Evolutionary conservation across 2,888 invertebrate genomes (phyloP).

Genomic region (Limnephilus auricula): DNA sequence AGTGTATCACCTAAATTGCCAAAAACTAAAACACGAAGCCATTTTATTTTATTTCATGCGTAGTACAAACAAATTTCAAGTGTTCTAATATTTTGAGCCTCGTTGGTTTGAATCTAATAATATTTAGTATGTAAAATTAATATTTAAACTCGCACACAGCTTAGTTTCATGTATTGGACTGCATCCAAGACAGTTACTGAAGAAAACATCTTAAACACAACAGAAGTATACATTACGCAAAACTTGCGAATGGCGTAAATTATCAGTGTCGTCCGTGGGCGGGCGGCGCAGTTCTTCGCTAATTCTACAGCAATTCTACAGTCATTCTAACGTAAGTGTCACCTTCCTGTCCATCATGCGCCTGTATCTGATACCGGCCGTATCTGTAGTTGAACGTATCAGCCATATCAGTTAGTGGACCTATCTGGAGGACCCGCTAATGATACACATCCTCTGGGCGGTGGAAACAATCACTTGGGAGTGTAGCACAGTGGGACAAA

Average conservation of each 20-base stretch:
- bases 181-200: not conserved
- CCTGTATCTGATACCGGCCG: conserved; percentile 9
- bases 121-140: too few relatives aligned
- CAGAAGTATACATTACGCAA: conserved; percentile 12
- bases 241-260: conserved; percentile 43
- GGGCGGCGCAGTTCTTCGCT: conserved; percentile 28
- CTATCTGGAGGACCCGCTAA: conserved; percentile 38
- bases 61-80: too few relatives aligned
- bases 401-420: not conserved
- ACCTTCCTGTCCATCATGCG: conserved; percentile 32
- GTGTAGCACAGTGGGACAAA: not conserved
- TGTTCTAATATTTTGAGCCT: too few relatives aligned
- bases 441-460: conserved; percentile 16
- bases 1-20: too few relatives aligned
- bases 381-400: not conserved
- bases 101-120: too few relatives aligned
- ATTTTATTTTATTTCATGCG: too few relatives aligned
- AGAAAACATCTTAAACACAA: not conserved
- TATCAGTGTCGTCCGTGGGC: conserved; percentile 14
- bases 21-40: too few relatives aligned
- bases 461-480: conserved; percentile 9
- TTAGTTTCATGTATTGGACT: not conserved
- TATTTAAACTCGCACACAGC: too few relatives aligned
- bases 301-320: not conserved
- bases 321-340: conserved; percentile 39